Evolutionary conservation across 2,113 vertebrate species (phyloP).

Genomic region (Cathartes aura): DNA sequence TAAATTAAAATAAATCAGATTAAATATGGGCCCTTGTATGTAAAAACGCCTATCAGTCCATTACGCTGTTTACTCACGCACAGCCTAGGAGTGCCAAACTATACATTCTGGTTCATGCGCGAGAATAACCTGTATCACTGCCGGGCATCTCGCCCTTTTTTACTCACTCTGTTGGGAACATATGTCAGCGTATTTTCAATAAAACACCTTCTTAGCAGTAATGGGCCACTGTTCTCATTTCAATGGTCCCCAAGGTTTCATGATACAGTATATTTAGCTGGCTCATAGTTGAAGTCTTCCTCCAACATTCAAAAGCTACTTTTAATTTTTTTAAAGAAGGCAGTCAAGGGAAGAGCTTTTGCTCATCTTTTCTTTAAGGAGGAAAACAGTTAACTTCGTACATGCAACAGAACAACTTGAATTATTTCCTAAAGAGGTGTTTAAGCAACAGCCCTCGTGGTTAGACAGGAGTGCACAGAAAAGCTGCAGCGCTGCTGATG

Average conservation of each 20-base stretch:
- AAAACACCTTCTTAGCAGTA: constrained; percentile 94
- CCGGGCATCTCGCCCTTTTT: constrained; percentile 25
- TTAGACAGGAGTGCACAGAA: neutral
- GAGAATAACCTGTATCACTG: constrained; percentile 36
- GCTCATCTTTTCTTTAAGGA: neutral
- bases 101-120: neutral
- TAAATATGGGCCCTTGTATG: neutral
- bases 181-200: constrained; percentile 83
- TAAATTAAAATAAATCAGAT: neutral
- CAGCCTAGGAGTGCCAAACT: constrained; percentile 8
- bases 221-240: constrained; percentile 90
- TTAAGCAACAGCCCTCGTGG: neutral
- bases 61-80: neutral
- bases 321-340: neutral
- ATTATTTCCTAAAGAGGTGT: neutral
- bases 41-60: neutral
- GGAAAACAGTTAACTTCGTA: neutral
- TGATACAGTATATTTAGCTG: constrained; percentile 85
- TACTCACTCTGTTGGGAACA: constrained; percentile 76
- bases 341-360: neutral
- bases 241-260: constrained; percentile 89
- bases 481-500: neutral
- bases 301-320: constrained; percentile 44
- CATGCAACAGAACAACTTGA: neutral
- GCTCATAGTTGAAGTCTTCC: constrained; percentile 56